Evolutionary conservation across 2,797 vertebrate genomes (phyloP), one percentile per base, ranked within the genome.

Genomic region (Momotus momota): DNA sequence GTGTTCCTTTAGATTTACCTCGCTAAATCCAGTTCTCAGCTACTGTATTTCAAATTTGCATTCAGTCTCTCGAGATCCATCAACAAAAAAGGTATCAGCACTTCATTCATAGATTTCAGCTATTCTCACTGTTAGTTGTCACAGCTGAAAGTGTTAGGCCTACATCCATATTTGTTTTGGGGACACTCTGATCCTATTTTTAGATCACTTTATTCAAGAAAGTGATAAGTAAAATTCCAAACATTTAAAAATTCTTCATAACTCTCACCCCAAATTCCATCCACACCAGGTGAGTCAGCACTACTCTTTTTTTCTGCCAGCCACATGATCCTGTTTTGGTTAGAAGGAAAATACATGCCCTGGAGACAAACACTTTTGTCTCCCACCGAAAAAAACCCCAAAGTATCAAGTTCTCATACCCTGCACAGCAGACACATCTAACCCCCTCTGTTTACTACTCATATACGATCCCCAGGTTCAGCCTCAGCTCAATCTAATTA

Each of bases 211-310:
- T 35, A 10, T n/a, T 81, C 11, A 22, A 57, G 7, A 43, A 74
- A 64, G 27, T 43, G 29, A 64, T 27, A 18, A 57, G 7, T 25
- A 66, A 51, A 70, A 64, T 41, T 26, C 67, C 31, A 66, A 67
- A 19, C 2, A 9, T 5, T 41, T 41, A 17, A 6, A 10, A 61
- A n/a, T 33, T 40, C 52, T 33, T 81, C 35, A 8, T 3, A 16
- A 33, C 22, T 9, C 16, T 35, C 46, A 15, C 9, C 55, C 49
- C 57, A 10, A 40, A 75, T 18, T 48, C 31, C 31, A 49, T 14
- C 20, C n/a, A 3, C 1, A 1, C 9, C 29, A 3, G 20, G 11
- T 9, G n/a, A 14, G 12, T 3, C 62, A 55, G 33, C 8, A 55
- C 5, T 17, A 48, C 40, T 19, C 8, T 26, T 3, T 18, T 17